Evolutionary conservation across 2,888 invertebrate genomes (phyloP).

Genomic region (Pristionchus mayeri): DNA sequence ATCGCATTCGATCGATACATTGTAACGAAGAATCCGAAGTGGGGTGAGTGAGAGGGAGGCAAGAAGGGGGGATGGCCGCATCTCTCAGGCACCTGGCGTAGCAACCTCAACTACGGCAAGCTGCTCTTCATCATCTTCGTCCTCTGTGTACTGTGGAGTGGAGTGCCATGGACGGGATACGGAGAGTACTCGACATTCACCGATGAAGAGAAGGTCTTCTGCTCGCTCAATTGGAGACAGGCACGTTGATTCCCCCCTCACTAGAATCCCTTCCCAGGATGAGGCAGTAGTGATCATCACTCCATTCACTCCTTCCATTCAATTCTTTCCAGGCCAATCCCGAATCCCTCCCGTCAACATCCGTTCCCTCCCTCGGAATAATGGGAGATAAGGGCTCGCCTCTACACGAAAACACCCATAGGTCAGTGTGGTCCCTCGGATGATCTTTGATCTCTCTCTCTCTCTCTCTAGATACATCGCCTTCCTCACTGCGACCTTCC

Average conservation of each 20-base stretch:
- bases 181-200: conserved; percentile 63
- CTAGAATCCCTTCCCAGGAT: too few relatives aligned
- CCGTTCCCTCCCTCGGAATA: neutral
- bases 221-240: conserved; percentile 67
- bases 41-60: conserved; percentile 54
- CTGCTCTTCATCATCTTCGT: conserved; percentile 55
- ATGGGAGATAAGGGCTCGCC: neutral
- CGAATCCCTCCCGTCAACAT: neutral
- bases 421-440: neutral
- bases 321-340: conserved; percentile 12
- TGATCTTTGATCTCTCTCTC: conserved; percentile 20
- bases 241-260: neutral
- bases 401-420: conserved; percentile 9
- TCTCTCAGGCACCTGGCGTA: conserved; percentile 59
- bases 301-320: neutral
- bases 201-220: conserved; percentile 55
- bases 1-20: conserved; percentile 69
- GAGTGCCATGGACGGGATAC: conserved; percentile 61
- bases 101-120: conserved; percentile 61
- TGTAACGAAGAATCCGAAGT: conserved; percentile 64
- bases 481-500: conserved; percentile 66
- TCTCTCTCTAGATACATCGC: conserved; percentile 58
- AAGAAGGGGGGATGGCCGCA: too few relatives aligned
- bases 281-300: too few relatives aligned
- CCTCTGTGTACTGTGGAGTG: conserved; percentile 57